Conservation (phyloP, 2,113 vertebrate genomes). For the Triplophysa tibetana region DNA sequence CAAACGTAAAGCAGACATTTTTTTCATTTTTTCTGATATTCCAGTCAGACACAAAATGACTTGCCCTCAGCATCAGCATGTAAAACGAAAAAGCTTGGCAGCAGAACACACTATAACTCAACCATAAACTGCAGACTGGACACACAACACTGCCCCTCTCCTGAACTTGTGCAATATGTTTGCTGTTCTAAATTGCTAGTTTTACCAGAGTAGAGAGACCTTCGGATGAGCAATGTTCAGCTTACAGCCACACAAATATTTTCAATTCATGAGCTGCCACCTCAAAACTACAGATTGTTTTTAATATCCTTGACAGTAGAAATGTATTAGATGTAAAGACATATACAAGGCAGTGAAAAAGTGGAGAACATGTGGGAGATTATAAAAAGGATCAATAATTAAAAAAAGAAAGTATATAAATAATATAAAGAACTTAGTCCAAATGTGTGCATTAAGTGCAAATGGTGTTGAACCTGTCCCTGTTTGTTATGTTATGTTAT, state of each 20-base stretch:
- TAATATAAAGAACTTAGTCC: no score
- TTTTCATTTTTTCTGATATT: not conserved
- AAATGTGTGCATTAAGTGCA: no score
- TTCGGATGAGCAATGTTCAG: not conserved
- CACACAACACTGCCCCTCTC: conserved; percentile 6
- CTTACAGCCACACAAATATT: not conserved
- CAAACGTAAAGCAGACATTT: not conserved
- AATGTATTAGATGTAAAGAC: not conserved
- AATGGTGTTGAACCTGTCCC: no score
- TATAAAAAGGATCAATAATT: no score
- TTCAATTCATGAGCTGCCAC: not conserved
- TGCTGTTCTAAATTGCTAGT: not conserved
- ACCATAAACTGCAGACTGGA: not conserved
- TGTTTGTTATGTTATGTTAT: no score
- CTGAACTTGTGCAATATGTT: not conserved
- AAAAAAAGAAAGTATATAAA: no score
- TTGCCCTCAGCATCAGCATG: not conserved
- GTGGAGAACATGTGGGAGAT: no score
- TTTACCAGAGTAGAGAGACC: not conserved
- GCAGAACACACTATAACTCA: not conserved
- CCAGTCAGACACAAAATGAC: conserved; percentile 17
- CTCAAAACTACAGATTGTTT: conserved; percentile 10
- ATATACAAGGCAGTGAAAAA: not conserved
- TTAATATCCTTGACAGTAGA: conserved; percentile 43
- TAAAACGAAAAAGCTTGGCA: not conserved